Evolutionary conservation across 1,140 invertebrate genomes (phyloP).

Genomic region (Venturia canescens): DNA sequence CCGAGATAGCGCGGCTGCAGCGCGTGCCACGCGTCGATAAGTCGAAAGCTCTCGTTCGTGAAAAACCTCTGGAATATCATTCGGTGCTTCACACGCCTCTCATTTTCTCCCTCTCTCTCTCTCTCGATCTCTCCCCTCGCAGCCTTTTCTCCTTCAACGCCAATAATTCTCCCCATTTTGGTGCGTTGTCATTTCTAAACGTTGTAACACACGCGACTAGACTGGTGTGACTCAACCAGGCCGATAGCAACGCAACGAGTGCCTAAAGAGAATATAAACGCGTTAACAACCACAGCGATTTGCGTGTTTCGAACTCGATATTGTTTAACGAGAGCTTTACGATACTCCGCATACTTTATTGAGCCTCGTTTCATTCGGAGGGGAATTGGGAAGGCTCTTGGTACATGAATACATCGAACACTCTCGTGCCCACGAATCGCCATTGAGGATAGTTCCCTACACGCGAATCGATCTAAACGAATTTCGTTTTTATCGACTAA

Average conservation of each 20-base stretch:
- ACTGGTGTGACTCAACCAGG: conserved; percentile 62
- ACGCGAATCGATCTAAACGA: too few species aligned
- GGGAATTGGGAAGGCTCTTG: too few species aligned
- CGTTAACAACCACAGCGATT: conserved; percentile 20
- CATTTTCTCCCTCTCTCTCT: neutral
- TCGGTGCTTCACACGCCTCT: conserved; percentile 12
- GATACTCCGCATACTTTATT: neutral
- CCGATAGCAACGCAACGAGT: conserved; percentile 61
- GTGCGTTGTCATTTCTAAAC: conserved; percentile 8
- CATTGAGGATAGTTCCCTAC: too few species aligned
- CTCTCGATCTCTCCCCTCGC: neutral
- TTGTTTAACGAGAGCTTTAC: conserved; percentile 19
- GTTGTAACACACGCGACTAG: conserved; percentile 6
- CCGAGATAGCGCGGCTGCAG: conserved; percentile 38
- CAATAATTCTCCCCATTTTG: conserved; percentile 16
- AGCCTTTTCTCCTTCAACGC: neutral
- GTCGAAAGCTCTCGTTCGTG: conserved; percentile 56
- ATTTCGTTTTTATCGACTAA: too few species aligned
- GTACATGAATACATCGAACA: neutral
- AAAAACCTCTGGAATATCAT: conserved; percentile 30
- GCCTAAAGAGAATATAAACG: conserved; percentile 24
- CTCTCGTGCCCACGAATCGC: too few species aligned
- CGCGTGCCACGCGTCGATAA: conserved; percentile 62
- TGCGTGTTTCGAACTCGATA: conserved; percentile 25
- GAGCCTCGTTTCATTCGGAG: too few species aligned